Base-by-base conservation (phyloP, 2,797 vertebrate species). In the Alcedo atthis region DNA sequence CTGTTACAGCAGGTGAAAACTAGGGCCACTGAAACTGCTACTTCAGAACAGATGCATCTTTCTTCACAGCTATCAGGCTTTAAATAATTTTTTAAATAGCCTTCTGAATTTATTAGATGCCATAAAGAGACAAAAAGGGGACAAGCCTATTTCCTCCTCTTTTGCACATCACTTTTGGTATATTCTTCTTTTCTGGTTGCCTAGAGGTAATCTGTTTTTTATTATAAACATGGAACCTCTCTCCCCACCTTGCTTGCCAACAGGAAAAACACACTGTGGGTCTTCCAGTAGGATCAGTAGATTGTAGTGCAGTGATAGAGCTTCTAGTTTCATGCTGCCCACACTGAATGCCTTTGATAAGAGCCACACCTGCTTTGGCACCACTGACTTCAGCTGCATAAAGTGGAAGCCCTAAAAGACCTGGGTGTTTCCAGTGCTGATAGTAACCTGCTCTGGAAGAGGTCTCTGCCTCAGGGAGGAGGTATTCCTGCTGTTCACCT, bases 281-380 rank as follows among this genome's bases (percentile, higher is more conserved):
- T 68, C 58, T 89, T 88, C 62, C 49, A 93, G 75, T 13, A 37
- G 40, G 73, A 89, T 87, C 59, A 49, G 68, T 83, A 91, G 90
- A 94, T 79, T 37, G n/a, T 24, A 66, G 64, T 8, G 15, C 43
- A 62, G 78, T 48, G 91, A 85, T 40, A 90, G 69, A 68, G 80
- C 71, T 76, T 43, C 43, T 43, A 64, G 78, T 90, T 94, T 85
- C 66, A 35, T 51, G 48, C 88, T 91, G 81, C 90, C 88, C 78
- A 74, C 74, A 45, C 48, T 16, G 54, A 43, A 28, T 35, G 68
- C 58, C 78, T 93, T 77, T 91, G 90, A 63, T 88, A 94, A 92
- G 81, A 92, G 69, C 80, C 85, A 83, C 89, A 88, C 54, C 93
- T 93, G 90, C 75, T 66, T 49, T 87, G 90, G 88, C 79, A 93